phyloP scores from a whole-genome alignment of 2,888 invertebrate genomes.

The Epistrophella euchroma region DNA sequence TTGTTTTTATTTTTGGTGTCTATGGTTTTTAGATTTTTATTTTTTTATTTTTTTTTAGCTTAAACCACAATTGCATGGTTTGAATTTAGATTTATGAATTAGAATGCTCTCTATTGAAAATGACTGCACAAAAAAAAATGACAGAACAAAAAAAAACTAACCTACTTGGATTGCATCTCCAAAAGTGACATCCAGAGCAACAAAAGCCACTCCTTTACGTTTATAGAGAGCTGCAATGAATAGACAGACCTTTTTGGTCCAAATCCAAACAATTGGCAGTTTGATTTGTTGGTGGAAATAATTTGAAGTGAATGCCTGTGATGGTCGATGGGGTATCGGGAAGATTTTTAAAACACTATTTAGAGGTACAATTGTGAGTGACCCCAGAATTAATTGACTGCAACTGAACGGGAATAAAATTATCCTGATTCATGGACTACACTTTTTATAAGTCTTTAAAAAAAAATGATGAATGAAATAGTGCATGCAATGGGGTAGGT shows the following conservation, averaged over 20 bases:
- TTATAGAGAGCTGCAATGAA: background rate
- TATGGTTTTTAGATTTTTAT: background rate
- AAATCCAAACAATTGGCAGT: slow-evolving; percentile 19
- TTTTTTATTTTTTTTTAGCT: background rate
- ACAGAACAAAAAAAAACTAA: background rate
- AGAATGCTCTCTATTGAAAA: slow-evolving; percentile 7
- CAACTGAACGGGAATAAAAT: background rate
- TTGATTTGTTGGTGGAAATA: slow-evolving; percentile 14
- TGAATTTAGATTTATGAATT: slow-evolving; percentile 19
- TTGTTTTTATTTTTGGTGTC: background rate
- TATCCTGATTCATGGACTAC: background rate
- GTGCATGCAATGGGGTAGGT: too few species aligned
- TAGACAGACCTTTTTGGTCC: background rate
- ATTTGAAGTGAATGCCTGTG: background rate
- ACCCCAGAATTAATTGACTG: slow-evolving; percentile 18
- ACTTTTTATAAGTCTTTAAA: too few species aligned
- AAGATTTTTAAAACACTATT: background rate
- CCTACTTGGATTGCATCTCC: background rate
- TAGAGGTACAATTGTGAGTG: background rate
- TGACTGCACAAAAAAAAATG: background rate
- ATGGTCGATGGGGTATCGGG: background rate
- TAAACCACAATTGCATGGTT: slow-evolving; percentile 8
- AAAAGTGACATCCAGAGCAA: background rate
- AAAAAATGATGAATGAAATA: too few species aligned
- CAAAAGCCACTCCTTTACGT: slow-evolving; percentile 2